phyloP scores from a whole-genome alignment of 2,797 vertebrate genomes.

The Ctenopoma multispine region DNA sequence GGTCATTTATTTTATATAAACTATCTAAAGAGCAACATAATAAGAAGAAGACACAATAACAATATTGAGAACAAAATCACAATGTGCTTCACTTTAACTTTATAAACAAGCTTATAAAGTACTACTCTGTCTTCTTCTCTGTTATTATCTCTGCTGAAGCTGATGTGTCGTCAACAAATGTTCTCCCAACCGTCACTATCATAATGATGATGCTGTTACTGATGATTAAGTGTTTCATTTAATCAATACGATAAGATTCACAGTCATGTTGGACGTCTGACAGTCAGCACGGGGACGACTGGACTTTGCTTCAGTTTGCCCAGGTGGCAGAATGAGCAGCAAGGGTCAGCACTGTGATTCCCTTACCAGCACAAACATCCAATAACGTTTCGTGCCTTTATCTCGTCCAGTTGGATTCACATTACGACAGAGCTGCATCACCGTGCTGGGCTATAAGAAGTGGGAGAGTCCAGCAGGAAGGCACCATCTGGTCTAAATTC shows the following conservation, averaged over 20 bases:
- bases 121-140: too few species aligned
- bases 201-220: background rate
- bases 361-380: constrained; percentile 25
- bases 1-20: too few species aligned
- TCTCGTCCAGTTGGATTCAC: constrained; percentile 63
- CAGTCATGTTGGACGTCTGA: constrained; percentile 15
- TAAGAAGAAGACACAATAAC: background rate
- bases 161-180: constrained; percentile 14
- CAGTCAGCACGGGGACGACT: constrained; percentile 55
- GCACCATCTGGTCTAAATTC: constrained; percentile 62
- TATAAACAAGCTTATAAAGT: background rate
- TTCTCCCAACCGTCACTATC: constrained; percentile 9
- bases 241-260: constrained; percentile 69
- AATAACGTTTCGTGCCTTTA: constrained; percentile 17
- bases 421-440: background rate
- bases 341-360: constrained; percentile 59
- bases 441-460: constrained; percentile 60
- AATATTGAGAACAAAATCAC: background rate
- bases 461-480: background rate
- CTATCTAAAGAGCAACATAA: background rate
- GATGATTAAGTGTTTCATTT: constrained; percentile 47
- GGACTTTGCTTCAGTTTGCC: constrained; percentile 70
- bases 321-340: constrained; percentile 60
- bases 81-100: background rate
- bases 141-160: constrained; percentile 20